Evolutionary conservation across 2,113 vertebrate genomes (phyloP).

Genomic region (Corydoras sp.): DNA sequence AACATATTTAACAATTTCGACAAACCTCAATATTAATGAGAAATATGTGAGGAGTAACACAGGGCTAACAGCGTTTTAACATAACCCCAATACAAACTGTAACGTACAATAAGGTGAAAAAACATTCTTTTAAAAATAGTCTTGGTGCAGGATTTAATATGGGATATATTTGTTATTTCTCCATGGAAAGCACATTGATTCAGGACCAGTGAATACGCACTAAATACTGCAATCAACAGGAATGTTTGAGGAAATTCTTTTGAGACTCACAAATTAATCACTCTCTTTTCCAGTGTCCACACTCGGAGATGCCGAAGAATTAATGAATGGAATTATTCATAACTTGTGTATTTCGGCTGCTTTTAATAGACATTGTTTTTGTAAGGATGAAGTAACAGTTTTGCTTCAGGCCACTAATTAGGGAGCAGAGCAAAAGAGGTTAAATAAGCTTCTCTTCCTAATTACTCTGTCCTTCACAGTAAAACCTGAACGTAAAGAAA

Average conservation of each 20-base stretch:
- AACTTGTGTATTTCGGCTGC: constrained; percentile 64
- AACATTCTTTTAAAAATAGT: too few species aligned
- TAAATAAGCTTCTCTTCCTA: constrained; percentile 66
- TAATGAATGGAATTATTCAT: constrained; percentile 74
- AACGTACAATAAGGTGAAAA: too few species aligned
- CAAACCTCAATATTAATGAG: too few species aligned
- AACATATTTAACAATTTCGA: too few species aligned
- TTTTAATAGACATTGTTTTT: constrained; percentile 72
- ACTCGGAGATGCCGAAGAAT: constrained; percentile 67
- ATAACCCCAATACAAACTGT: too few species aligned
- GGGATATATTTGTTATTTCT: constrained; percentile 18
- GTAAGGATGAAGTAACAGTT: constrained; percentile 64
- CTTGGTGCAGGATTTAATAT: too few species aligned
- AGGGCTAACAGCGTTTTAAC: too few species aligned
- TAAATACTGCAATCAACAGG: constrained; percentile 72
- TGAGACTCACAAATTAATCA: constrained; percentile 69
- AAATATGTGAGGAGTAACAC: too few species aligned
- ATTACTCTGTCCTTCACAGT: constrained; percentile 60
- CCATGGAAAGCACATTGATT: constrained; percentile 44
- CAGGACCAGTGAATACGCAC: constrained; percentile 68
- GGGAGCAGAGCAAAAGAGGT: constrained; percentile 57
- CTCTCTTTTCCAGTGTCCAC: constrained; percentile 60
- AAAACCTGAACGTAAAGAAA: constrained; percentile 48
- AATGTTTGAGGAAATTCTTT: constrained; percentile 67
- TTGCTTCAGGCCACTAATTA: constrained; percentile 66